phyloP scores from a whole-genome alignment of 2,113 vertebrate genomes.

The Lasiurus cinereus region DNA sequence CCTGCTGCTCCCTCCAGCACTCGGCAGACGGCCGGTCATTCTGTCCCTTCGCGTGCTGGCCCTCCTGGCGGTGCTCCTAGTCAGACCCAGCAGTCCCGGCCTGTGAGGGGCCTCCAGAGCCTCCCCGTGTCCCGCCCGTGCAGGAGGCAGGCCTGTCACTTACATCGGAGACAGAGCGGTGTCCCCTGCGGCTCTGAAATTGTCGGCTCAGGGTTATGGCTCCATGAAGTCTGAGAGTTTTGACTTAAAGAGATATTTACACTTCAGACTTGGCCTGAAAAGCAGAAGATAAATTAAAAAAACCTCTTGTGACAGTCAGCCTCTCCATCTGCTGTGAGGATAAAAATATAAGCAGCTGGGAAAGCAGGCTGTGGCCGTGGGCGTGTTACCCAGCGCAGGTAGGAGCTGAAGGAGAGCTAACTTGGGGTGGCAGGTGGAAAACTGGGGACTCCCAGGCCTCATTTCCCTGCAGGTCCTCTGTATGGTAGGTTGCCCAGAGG shows the following conservation, averaged over 20 bases:
- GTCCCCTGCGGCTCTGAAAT: background rate
- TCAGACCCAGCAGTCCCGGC: background rate
- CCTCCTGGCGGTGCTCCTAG: background rate
- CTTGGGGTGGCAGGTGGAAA: background rate
- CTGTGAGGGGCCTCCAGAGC: background rate
- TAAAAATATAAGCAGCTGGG: conserved; percentile 47
- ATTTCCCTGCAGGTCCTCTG: background rate
- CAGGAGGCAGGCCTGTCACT: background rate
- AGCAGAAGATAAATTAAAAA: conserved; percentile 26
- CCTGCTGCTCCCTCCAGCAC: background rate
- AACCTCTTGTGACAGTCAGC: background rate
- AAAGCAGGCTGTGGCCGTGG: background rate
- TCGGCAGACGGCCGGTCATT: background rate
- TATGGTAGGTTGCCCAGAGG: background rate
- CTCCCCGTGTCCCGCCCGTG: background rate
- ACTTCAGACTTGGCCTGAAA: conserved; percentile 34
- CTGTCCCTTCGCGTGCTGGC: background rate
- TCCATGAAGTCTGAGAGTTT: background rate
- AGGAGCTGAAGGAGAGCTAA: background rate
- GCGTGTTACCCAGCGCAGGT: accelerated
- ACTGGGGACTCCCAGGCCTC: background rate
- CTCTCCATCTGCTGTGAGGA: background rate
- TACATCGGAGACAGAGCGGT: background rate
- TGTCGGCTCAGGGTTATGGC: background rate
- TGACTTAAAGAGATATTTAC: background rate